Conservation (phyloP, 2,113 vertebrate species). For the Misgurnus anguillicaudatus region DNA sequence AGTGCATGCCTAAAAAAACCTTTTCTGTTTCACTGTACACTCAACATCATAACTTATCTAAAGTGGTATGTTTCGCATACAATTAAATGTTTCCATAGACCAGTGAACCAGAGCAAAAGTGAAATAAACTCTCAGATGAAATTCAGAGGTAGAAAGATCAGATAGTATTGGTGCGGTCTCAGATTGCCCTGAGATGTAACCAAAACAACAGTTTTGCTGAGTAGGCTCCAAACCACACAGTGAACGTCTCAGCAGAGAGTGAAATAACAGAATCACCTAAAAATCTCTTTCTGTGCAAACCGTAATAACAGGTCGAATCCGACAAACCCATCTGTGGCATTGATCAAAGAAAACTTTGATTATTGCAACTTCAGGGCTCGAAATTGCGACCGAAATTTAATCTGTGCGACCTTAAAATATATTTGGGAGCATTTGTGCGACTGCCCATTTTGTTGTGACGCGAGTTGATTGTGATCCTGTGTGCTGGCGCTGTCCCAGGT, state of each 20-base stretch:
- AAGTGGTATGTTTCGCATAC: background rate
- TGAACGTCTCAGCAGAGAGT: slow-evolving; percentile 19
- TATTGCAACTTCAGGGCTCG: background rate
- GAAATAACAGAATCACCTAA: background rate
- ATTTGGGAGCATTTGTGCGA: too few species aligned
- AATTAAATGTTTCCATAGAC: slow-evolving; percentile 54
- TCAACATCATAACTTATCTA: background rate
- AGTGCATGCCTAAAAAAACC: too few species aligned
- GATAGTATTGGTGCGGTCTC: slow-evolving; percentile 60
- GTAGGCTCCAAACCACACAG: slow-evolving; percentile 40
- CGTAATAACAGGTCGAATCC: background rate
- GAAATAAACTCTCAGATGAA: slow-evolving; percentile 47
- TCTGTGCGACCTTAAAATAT: too few species aligned
- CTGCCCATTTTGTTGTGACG: too few species aligned
- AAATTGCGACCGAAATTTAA: too few species aligned
- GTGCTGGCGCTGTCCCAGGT: too few species aligned
- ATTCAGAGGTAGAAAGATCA: slow-evolving; percentile 57
- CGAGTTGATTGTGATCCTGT: too few species aligned
- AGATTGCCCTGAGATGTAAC: slow-evolving; percentile 59
- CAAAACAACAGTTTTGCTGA: slow-evolving; percentile 64
- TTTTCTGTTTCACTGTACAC: background rate
- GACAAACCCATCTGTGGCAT: slow-evolving; percentile 13
- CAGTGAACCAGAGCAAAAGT: slow-evolving; percentile 50
- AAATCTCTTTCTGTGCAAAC: slow-evolving; percentile 7
- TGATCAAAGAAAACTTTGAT: background rate